A percentile compares a stretch with the other conserved stretches of the same genome.
Evolutionary conservation across 2,888 invertebrate species (phyloP).

Genomic region (Cepaea hortensis): DNA sequence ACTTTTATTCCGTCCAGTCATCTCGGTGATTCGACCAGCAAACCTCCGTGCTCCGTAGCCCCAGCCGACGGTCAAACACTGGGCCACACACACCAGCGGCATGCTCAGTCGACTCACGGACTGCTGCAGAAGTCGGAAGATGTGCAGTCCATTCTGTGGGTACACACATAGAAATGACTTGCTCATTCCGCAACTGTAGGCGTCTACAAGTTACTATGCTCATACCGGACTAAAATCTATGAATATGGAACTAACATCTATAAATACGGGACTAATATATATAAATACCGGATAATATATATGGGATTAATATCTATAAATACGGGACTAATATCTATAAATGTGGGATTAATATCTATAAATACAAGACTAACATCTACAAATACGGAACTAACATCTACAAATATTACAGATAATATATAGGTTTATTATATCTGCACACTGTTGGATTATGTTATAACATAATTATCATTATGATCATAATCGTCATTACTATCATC

Average conservation of each 20-base stretch:
- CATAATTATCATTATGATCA: background rate
- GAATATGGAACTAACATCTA: background rate
- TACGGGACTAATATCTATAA: too few species aligned
- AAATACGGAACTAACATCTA: too few species aligned
- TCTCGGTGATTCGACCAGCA: slow-evolving; percentile 64
- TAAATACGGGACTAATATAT: background rate
- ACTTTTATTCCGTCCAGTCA: slow-evolving; percentile 66
- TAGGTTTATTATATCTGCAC: too few species aligned
- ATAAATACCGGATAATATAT: too few species aligned
- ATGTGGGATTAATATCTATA: too few species aligned
- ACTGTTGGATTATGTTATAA: background rate
- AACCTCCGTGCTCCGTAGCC: slow-evolving; percentile 66
- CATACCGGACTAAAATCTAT: too few species aligned
- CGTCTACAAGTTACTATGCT: too few species aligned
- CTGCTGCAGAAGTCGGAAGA: slow-evolving; percentile 57
- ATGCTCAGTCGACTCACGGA: slow-evolving; percentile 59
- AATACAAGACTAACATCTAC: too few species aligned
- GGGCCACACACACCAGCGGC: slow-evolving; percentile 57
- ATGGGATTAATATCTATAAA: too few species aligned
- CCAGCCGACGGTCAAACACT: slow-evolving; percentile 66
- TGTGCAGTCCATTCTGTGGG: slow-evolving; percentile 63
- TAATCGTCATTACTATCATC: background rate
- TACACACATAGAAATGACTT: background rate
- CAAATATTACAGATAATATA: too few species aligned
- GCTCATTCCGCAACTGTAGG: background rate